phyloP scores from a whole-genome alignment of 2,797 vertebrate genomes.

The Pelobates cultripes region DNA sequence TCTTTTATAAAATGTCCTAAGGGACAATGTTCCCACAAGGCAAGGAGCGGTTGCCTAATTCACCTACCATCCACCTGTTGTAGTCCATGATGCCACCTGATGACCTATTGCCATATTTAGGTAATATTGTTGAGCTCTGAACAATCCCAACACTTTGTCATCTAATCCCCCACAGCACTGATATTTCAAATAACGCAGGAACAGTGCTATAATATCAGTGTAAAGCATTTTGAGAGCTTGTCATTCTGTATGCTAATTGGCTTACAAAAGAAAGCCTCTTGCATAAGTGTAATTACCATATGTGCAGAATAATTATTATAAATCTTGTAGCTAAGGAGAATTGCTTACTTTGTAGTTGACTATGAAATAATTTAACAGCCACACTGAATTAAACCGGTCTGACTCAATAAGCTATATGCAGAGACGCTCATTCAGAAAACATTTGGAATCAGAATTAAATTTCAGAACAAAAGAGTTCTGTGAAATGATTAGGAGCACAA shows the following conservation, averaged over 20 bases:
- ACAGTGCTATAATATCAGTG: conserved; percentile 3
- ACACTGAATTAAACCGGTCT: neutral
- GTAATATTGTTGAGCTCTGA: too few species aligned
- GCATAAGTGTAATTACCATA: conserved; percentile 63
- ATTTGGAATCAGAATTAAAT: too few species aligned
- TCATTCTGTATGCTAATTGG: conserved; percentile 40
- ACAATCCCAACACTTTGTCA: too few species aligned
- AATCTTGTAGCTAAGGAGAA: conserved; percentile 54
- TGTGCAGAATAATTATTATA: conserved; percentile 56
- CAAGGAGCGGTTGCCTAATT: too few species aligned
- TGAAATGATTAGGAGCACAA: too few species aligned
- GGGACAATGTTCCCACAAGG: too few species aligned
- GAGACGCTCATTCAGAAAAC: too few species aligned
- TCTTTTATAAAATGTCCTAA: too few species aligned
- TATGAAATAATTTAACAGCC: conserved; percentile 15
- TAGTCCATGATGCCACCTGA: too few species aligned
- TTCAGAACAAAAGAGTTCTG: too few species aligned
- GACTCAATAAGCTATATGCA: neutral
- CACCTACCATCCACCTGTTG: too few species aligned
- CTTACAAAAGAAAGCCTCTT: conserved; percentile 38
- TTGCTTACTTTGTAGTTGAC: conserved; percentile 2
- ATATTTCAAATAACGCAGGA: neutral
- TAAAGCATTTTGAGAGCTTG: conserved; percentile 8
- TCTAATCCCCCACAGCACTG: neutral
- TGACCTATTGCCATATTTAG: too few species aligned